Percentiles rank a stretch among this genome's conserved stretches.
These are phyloP conservation scores for Leptothorax acervorum DNA, from an alignment of 2,888 invertebrate species.

Conservation along the genomic window DNA sequence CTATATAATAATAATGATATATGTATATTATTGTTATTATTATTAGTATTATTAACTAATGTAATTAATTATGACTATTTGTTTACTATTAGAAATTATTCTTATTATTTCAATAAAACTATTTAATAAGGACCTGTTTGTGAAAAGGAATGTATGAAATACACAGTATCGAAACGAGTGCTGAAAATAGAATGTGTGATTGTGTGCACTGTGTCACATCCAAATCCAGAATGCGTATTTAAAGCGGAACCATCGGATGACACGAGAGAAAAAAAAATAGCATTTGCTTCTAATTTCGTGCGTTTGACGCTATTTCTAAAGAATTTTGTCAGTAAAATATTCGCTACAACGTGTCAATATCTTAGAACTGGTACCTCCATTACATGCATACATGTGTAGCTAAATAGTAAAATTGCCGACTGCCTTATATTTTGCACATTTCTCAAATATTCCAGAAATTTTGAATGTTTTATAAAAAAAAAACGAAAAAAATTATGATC, in stretches of 20 bases:
- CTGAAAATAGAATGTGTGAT: constrained; percentile 45
- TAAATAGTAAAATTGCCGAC: constrained; percentile 24
- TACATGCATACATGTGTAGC: neutral
- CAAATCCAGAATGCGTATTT: constrained; percentile 58
- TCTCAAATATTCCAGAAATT: neutral
- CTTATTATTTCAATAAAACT: constrained; percentile 69
- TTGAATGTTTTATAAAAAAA: neutral
- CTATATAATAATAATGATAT: constrained; percentile 26
- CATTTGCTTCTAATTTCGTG: constrained; percentile 3
- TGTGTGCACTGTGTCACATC: constrained; percentile 28
- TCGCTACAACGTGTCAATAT: constrained; percentile 1
- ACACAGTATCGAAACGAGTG: constrained; percentile 60
- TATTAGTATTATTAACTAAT: constrained; percentile 58
- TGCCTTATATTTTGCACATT: neutral
- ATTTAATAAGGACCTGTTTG: constrained; percentile 74
- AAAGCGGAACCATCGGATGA: constrained; percentile 71
- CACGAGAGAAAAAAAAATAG: constrained; percentile 18
- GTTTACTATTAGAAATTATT: constrained; percentile 71
- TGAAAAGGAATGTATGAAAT: constrained; percentile 43
- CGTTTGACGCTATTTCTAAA: constrained; percentile 5
- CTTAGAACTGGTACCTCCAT: neutral
- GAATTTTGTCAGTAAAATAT: neutral
- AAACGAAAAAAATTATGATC: neutral
- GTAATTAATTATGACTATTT: constrained; percentile 61
- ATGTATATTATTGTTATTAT: constrained; percentile 66